These are phyloP conservation scores for Patella ulyssiponensis DNA, from an alignment of 2,888 invertebrate species.

Conservation along the genomic window DNA sequence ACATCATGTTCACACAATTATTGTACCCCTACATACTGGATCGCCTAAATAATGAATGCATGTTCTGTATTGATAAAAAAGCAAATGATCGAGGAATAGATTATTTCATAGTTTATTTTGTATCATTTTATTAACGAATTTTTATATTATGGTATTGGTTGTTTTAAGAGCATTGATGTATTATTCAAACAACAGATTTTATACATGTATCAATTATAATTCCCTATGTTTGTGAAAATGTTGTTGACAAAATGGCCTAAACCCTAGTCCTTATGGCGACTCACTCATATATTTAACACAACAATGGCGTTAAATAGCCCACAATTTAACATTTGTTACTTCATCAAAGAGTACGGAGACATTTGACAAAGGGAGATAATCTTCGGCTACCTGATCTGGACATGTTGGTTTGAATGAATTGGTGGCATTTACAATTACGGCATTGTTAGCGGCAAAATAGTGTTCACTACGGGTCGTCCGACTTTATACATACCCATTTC, in stretches of 20 bases:
- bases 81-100: too few species aligned
- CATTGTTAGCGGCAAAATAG: not conserved
- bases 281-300: not conserved
- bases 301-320: not conserved
- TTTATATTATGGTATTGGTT: too few species aligned
- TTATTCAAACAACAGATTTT: too few species aligned
- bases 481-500: not conserved
- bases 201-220: too few species aligned
- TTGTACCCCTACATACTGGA: too few species aligned
- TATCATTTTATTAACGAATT: too few species aligned
- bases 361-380: conserved; percentile 2
- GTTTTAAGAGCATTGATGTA: too few species aligned
- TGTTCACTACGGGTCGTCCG: not conserved
- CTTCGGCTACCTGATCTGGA: conserved; percentile 3
- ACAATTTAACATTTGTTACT: conserved; percentile 9
- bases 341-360: not conserved
- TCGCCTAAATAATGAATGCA: too few species aligned
- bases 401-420: conserved; percentile 5
- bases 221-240: too few species aligned
- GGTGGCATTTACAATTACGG: not conserved
- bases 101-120: too few species aligned
- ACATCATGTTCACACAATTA: too few species aligned
- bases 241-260: not conserved
- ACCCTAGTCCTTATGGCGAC: not conserved
- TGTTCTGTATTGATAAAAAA: too few species aligned